Percentiles rank a stretch among this genome's conserved stretches.
Evolutionary conservation across 2,888 invertebrate species (phyloP).

Genomic region (Drosophila leonis): DNA sequence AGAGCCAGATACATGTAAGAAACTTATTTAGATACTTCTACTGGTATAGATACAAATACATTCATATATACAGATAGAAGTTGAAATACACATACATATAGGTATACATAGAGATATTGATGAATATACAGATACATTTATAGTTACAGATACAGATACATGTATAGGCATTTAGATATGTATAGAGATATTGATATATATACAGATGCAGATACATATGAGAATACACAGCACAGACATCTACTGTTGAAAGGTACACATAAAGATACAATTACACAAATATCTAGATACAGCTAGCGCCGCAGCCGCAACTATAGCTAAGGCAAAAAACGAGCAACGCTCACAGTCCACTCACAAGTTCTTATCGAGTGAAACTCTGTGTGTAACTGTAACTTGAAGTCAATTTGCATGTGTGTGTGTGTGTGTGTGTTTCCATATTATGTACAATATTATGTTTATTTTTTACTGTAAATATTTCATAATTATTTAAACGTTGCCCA

Average conservation of each 20-base stretch:
- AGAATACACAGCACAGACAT: too few relatives aligned
- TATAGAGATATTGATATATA: neutral
- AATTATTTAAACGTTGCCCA: slow-evolving; percentile 59
- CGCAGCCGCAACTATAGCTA: neutral
- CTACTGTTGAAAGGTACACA: neutral
- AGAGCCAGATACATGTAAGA: neutral
- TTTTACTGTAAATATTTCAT: slow-evolving; percentile 67
- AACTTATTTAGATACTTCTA: neutral
- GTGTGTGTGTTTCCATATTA: too few relatives aligned
- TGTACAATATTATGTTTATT: slow-evolving; percentile 25
- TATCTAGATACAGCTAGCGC: slow-evolving; percentile 8
- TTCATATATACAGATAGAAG: neutral
- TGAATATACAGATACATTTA: neutral
- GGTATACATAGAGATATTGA: neutral
- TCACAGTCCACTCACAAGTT: slow-evolving; percentile 45
- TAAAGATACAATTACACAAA: slow-evolving; percentile 5
- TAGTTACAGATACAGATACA: neutral
- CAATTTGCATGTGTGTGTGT: slow-evolving; percentile 24
- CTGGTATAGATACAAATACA: neutral
- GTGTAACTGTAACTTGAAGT: slow-evolving; percentile 56
- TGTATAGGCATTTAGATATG: neutral
- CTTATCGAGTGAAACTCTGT: slow-evolving; percentile 58
- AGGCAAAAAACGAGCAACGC: slow-evolving; percentile 21
- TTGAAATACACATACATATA: neutral
- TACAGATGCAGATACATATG: neutral